Percentiles rank a stretch among this genome's conserved stretches.
Evolutionary conservation across 2,113 vertebrate species (phyloP).

Genomic region (Grus americana): DNA sequence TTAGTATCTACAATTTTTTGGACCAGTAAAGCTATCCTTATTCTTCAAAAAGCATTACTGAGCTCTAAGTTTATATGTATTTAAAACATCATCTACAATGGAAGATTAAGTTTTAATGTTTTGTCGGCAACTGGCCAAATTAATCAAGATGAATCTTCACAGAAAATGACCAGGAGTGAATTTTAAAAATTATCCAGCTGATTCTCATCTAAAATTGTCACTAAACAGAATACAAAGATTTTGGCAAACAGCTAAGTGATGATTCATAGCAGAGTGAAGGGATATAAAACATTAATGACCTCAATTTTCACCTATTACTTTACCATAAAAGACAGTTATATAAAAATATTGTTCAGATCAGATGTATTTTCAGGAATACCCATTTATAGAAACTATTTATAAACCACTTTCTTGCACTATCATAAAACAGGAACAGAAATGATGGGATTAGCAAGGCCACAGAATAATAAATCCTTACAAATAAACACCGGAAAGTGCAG

Average conservation of each 20-base stretch:
- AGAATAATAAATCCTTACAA: slow-evolving; percentile 51
- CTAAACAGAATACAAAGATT: slow-evolving; percentile 42
- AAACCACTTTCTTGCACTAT: slow-evolving; percentile 33
- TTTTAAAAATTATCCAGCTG: slow-evolving; percentile 6
- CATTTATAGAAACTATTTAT: slow-evolving; percentile 59
- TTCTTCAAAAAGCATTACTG: neutral
- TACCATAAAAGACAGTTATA: slow-evolving; percentile 46
- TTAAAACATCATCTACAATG: neutral
- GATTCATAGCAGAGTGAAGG: slow-evolving; percentile 21
- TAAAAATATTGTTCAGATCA: slow-evolving; percentile 47
- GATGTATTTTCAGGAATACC: slow-evolving; percentile 55
- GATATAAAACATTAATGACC: slow-evolving; percentile 53
- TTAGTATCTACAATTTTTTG: neutral
- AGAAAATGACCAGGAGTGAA: neutral
- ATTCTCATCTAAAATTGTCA: slow-evolving; percentile 14
- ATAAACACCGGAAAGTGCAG: slow-evolving; percentile 16
- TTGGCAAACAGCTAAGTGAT: slow-evolving; percentile 40
- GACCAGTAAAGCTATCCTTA: neutral
- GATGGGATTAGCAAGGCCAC: slow-evolving; percentile 12
- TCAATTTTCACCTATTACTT: slow-evolving; percentile 59
- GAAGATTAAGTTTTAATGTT: neutral
- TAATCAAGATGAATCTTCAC: neutral
- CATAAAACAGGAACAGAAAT: slow-evolving; percentile 51
- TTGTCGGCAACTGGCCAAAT: neutral
- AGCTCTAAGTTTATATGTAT: neutral